These are phyloP conservation scores for Tetragnatha versicolor DNA, from an alignment of 1,140 invertebrate species.

Conservation along the genomic window DNA sequence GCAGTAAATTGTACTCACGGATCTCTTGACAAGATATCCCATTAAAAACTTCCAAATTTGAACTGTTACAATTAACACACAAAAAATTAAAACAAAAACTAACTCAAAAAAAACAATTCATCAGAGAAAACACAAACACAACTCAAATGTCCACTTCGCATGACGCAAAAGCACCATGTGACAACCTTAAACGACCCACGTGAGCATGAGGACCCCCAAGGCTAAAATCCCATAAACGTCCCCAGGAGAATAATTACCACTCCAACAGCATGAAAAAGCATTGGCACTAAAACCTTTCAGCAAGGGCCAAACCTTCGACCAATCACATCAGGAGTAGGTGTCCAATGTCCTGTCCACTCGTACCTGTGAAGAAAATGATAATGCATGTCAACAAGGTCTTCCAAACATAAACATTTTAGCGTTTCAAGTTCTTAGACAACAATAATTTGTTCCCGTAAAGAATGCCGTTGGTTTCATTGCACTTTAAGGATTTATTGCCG, in stretches of 20 bases:
- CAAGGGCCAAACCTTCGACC: slow-evolving; percentile 22
- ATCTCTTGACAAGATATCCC: neutral
- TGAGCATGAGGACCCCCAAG: neutral
- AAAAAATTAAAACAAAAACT: neutral
- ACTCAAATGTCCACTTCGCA: neutral
- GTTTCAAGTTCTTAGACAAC: slow-evolving; percentile 23
- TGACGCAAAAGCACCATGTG: neutral
- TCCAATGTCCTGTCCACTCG: neutral
- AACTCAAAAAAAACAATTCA: neutral
- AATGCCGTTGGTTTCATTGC: slow-evolving; percentile 53
- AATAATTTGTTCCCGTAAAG: slow-evolving; percentile 51
- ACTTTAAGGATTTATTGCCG: slow-evolving; percentile 52
- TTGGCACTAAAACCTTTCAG: slow-evolving; percentile 28
- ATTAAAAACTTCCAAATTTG: neutral
- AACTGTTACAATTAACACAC: neutral
- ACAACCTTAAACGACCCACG: neutral
- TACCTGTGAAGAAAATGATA: neutral
- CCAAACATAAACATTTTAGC: slow-evolving; percentile 50
- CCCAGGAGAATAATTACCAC: slow-evolving; percentile 30
- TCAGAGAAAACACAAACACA: neutral
- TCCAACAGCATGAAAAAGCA: slow-evolving; percentile 10
- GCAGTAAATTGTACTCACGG: too few species aligned
- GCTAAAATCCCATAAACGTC: slow-evolving; percentile 25
- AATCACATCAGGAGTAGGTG: neutral
- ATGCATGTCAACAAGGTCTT: slow-evolving; percentile 48